These are phyloP conservation scores for Drosophila crucigera DNA, from an alignment of 2,888 invertebrate species.

Conservation along the genomic window DNA sequence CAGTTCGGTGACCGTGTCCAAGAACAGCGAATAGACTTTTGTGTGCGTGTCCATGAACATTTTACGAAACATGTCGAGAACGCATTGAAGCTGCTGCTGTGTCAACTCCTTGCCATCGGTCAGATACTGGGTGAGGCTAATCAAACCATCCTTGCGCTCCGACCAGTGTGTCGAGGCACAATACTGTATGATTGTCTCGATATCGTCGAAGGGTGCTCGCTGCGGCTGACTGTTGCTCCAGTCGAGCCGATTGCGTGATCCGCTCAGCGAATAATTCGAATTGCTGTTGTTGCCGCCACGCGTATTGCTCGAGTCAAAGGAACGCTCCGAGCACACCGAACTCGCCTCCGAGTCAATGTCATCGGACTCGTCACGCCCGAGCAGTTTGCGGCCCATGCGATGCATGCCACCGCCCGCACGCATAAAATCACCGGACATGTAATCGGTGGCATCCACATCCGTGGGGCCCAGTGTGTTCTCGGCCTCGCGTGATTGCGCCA, in stretches of 20 bases:
- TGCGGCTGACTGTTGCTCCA: conserved; percentile 85
- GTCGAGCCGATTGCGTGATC: conserved; percentile 91
- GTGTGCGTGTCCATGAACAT: conserved; percentile 99
- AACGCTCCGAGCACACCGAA: conserved; percentile 96
- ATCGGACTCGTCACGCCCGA: conserved; percentile 91
- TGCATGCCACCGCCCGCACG: conserved; percentile 86
- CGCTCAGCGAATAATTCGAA: conserved; percentile 94
- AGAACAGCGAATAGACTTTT: conserved; percentile 95
- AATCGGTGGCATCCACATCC: conserved; percentile 63
- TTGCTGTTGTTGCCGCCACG: conserved; percentile 92
- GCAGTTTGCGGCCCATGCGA: conserved; percentile 87
- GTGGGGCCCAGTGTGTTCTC: conserved; percentile 91
- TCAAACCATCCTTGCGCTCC: conserved; percentile 97
- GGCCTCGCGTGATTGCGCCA: conserved; percentile 95
- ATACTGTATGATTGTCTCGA: conserved; percentile 93
- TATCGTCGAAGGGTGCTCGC: conserved; percentile 89
- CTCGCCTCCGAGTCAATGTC: conserved; percentile 94
- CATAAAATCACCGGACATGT: conserved; percentile 71
- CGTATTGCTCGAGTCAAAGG: conserved; percentile 91
- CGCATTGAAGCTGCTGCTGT: conserved; percentile 89
- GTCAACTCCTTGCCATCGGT: conserved; percentile 87
- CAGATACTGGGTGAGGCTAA: conserved; percentile 90
- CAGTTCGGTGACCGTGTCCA: conserved; percentile 96
- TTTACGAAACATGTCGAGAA: conserved; percentile 97
- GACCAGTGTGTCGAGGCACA: conserved; percentile 97